These are phyloP conservation scores for Diuraphis noxia DNA, from an alignment of 1,140 invertebrate genomes.

Conservation along the genomic window DNA sequence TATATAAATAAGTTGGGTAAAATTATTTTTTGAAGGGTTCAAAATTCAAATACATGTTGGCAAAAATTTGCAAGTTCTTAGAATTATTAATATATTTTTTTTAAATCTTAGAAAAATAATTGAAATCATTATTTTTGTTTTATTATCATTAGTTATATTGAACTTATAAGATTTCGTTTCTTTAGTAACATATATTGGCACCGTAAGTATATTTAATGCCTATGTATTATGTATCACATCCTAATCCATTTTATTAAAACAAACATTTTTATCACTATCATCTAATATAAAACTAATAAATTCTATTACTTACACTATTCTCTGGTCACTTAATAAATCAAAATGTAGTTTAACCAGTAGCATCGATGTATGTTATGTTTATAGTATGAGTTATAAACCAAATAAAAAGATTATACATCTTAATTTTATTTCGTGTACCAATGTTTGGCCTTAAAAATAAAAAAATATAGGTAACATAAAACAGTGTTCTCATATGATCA, in stretches of 20 bases:
- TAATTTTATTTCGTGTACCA: background rate
- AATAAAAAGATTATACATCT: background rate
- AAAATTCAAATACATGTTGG: background rate
- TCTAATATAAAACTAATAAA: background rate
- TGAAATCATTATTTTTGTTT: background rate
- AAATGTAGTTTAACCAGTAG: background rate
- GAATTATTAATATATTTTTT: background rate
- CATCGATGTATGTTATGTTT: background rate
- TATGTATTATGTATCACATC: background rate
- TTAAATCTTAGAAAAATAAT: background rate
- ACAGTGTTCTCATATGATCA: background rate
- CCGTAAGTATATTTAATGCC: too few species aligned
- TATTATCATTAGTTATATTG: background rate
- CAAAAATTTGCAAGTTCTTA: background rate
- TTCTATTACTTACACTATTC: background rate
- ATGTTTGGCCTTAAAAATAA: background rate
- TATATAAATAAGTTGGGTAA: background rate
- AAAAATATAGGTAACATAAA: background rate
- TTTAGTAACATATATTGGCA: background rate
- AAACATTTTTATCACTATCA: background rate
- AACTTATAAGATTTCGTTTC: background rate
- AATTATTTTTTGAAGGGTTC: background rate
- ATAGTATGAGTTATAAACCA: background rate
- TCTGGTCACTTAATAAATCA: constrained; percentile 2
- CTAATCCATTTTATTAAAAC: background rate